A percentile compares a stretch with the other conserved stretches of the same genome.
These are phyloP conservation scores for Subanguina moxae DNA, from an alignment of 1,140 invertebrate species.

Conservation along the genomic window DNA sequence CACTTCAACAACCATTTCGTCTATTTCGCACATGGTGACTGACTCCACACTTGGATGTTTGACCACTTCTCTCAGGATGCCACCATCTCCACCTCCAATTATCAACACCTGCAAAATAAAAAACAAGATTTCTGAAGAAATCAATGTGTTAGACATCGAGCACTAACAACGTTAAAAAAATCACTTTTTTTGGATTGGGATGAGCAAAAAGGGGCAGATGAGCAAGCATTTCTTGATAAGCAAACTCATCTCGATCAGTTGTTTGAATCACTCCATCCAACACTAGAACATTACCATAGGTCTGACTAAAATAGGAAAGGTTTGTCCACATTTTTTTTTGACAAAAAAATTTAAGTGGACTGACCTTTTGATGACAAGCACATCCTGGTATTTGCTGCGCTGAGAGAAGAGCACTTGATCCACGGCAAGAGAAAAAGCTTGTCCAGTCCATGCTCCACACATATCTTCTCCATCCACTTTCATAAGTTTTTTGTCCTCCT, in stretches of 20 bases:
- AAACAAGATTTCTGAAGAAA: no score
- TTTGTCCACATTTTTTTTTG: neutral
- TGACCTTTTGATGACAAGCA: slow-evolving; percentile 82
- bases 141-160: no score
- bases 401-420: slow-evolving; percentile 76
- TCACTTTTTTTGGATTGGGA: slow-evolving; percentile 16
- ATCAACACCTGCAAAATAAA: slow-evolving; percentile 71
- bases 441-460: slow-evolving; percentile 82
- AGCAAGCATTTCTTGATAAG: slow-evolving; percentile 97
- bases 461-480: slow-evolving; percentile 61
- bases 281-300: slow-evolving; percentile 80
- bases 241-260: slow-evolving; percentile 89
- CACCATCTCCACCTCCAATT: slow-evolving; percentile 94
- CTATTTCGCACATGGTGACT: slow-evolving; percentile 90
- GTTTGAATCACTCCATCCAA: slow-evolving; percentile 95
- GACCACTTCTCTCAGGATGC: slow-evolving; percentile 84
- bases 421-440: slow-evolving; percentile 81
- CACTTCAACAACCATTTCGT: slow-evolving; percentile 79
- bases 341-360: slow-evolving; percentile 11
- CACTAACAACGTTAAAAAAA: neutral
- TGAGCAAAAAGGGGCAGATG: slow-evolving; percentile 70
- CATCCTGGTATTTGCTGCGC: slow-evolving; percentile 81
- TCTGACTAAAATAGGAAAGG: slow-evolving; percentile 66
- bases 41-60: slow-evolving; percentile 84
- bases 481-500: slow-evolving; percentile 15